Percentiles rank a stretch among this genome's conserved stretches.
Conservation (phyloP, 2,888 invertebrate species). For the Linnaemya tessellans region DNA sequence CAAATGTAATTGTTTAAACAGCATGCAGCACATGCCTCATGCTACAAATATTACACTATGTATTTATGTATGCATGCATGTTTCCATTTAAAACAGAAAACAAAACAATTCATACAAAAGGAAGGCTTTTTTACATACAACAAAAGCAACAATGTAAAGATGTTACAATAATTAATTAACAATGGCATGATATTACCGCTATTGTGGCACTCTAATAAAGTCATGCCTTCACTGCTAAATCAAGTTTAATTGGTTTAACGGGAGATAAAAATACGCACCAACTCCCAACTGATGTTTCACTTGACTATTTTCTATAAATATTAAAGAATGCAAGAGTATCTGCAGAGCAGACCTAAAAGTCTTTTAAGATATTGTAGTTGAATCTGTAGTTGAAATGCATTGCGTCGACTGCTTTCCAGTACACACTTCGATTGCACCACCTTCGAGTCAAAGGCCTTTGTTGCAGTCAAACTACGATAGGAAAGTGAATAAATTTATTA, state of each 20-base stretch:
- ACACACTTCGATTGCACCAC: too few relatives aligned
- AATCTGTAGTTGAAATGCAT: too few relatives aligned
- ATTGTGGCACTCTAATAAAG: constrained; percentile 4
- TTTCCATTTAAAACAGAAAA: background rate
- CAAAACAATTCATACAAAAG: background rate
- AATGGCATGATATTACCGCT: background rate
- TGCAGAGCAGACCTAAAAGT: background rate
- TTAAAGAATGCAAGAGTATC: background rate
- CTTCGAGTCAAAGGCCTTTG: too few relatives aligned
- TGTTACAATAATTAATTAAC: constrained; percentile 28
- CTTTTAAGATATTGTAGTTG: background rate
- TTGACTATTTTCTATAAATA: background rate
- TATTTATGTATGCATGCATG: too few relatives aligned
- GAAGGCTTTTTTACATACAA: background rate
- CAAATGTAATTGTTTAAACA: constrained; percentile 74
- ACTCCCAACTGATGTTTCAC: background rate
- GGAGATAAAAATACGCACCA: background rate
- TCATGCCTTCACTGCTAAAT: constrained; percentile 3
- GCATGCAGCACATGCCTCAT: constrained; percentile 69
- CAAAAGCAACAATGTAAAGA: constrained; percentile 16
- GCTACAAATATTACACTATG: constrained; percentile 30
- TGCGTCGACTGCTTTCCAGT: too few relatives aligned
- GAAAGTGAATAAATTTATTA: too few relatives aligned
- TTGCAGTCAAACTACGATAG: too few relatives aligned
- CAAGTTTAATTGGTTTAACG: background rate